A percentile compares a stretch with the other conserved stretches of the same genome.
phyloP scores from a whole-genome alignment of 1,140 invertebrate genomes.

The Andrena cerasifolii region DNA sequence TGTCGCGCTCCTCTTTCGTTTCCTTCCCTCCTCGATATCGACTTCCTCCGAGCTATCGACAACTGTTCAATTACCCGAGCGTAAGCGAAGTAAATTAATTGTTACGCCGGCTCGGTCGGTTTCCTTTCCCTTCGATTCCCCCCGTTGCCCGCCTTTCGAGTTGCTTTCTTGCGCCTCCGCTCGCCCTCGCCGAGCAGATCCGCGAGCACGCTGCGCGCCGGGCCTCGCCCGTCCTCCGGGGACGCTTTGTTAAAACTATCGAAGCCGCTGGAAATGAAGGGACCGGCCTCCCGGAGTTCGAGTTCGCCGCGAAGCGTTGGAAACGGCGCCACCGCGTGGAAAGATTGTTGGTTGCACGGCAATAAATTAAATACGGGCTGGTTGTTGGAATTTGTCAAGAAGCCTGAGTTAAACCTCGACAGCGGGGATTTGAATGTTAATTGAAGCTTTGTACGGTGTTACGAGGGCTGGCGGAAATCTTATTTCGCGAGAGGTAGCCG shows the following conservation, averaged over 20 bases:
- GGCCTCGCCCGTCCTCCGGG: slow-evolving; percentile 21
- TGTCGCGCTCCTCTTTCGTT: slow-evolving; percentile 42
- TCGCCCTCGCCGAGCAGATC: slow-evolving; percentile 12
- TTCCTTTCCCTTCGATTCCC: slow-evolving; percentile 27
- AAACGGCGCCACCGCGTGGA: background rate
- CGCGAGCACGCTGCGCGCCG: slow-evolving; percentile 38
- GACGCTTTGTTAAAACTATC: slow-evolving; percentile 58
- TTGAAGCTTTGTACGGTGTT: background rate
- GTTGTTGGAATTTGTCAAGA: background rate
- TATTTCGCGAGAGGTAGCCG: background rate
- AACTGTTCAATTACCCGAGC: slow-evolving; percentile 74
- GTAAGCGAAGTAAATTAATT: slow-evolving; percentile 75
- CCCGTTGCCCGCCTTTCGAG: background rate
- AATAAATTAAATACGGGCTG: background rate
- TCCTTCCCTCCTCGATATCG: slow-evolving; percentile 15
- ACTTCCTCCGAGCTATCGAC: slow-evolving; percentile 66
- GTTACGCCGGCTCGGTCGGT: slow-evolving; percentile 61
- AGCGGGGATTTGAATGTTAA: background rate
- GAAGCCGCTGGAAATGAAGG: slow-evolving; percentile 4
- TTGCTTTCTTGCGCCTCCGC: background rate
- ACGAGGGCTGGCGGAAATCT: background rate
- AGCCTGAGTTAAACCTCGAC: no score
- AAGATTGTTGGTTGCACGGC: background rate
- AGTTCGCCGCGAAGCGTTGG: background rate
- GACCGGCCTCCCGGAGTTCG: slow-evolving; percentile 5